Conservation (phyloP, 1,140 invertebrate species). For the Cyclargus thomasi region DNA sequence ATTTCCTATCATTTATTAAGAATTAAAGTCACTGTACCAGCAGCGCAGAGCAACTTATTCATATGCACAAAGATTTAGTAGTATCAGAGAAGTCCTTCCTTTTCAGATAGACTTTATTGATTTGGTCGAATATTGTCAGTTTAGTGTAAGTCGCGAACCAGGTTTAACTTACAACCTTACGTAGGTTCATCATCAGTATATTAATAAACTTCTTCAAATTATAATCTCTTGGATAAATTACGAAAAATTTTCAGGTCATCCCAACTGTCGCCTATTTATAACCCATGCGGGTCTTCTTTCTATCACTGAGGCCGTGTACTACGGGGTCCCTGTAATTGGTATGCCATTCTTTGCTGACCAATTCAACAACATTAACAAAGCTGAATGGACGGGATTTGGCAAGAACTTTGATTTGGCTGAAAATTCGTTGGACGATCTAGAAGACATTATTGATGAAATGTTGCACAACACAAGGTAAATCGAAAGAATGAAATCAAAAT, state of each 20-base stretch:
- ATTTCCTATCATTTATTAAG: no score
- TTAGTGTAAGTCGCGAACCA: no score
- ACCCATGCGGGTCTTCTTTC: constrained; percentile 83
- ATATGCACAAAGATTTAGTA: not conserved
- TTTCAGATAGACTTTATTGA: no score
- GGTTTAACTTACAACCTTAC: no score
- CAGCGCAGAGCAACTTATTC: constrained; percentile 46
- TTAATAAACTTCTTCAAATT: no score
- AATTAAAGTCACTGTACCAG: no score
- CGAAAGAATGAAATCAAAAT: not conserved
- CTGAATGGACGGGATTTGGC: constrained; percentile 38
- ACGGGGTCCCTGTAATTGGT: constrained; percentile 79
- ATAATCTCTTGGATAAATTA: not conserved
- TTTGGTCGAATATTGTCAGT: no score
- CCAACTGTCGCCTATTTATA: constrained; percentile 79
- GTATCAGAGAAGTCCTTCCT: no score
- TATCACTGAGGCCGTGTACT: constrained; percentile 78
- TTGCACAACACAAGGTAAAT: constrained; percentile 39
- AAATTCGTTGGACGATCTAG: constrained; percentile 27
- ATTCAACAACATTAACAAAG: constrained; percentile 60
- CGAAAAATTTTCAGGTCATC: constrained; percentile 75
- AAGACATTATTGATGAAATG: constrained; percentile 38
- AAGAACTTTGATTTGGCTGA: constrained; percentile 28
- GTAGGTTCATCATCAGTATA: no score
- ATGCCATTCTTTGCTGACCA: constrained; percentile 82